Conservation (phyloP, 2,797 vertebrate species). For the Denticeps clupeoides region DNA sequence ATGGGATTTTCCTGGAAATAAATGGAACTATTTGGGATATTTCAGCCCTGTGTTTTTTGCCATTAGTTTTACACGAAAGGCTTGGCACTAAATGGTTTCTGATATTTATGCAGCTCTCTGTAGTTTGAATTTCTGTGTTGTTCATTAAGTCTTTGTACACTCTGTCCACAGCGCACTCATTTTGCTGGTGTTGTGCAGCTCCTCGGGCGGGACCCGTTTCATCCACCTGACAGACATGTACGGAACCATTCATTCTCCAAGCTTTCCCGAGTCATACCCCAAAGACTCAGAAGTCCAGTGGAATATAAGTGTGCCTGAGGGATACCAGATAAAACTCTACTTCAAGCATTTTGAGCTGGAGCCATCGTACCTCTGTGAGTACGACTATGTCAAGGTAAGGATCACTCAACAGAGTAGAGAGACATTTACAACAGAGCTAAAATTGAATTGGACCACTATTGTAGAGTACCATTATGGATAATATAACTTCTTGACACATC, state of each 20-base stretch:
- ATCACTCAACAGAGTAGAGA: background rate
- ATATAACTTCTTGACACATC: no score
- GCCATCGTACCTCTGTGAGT: conserved; percentile 92
- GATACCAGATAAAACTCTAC: conserved; percentile 75
- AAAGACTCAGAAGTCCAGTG: conserved; percentile 65
- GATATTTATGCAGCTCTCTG: no score
- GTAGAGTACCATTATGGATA: background rate
- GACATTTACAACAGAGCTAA: background rate
- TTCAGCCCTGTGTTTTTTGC: no score
- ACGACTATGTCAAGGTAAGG: conserved; percentile 86
- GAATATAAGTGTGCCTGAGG: conserved; percentile 74
- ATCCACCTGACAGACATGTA: conserved; percentile 61
- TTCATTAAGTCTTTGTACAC: background rate
- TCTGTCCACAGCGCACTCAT: conserved; percentile 9
- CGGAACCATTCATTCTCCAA: conserved; percentile 77
- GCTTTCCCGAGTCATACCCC: conserved; percentile 82
- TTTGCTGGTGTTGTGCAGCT: conserved; percentile 16
- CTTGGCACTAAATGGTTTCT: background rate
- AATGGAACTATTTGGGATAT: background rate
- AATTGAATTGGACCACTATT: no score
- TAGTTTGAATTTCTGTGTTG: background rate
- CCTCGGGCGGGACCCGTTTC: conserved; percentile 19
- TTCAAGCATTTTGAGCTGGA: conserved; percentile 95
- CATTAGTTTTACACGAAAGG: no score
- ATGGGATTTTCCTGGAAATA: background rate